Evolutionary conservation across 2,797 vertebrate species (phyloP).

Genomic region (Siniperca obscura): DNA sequence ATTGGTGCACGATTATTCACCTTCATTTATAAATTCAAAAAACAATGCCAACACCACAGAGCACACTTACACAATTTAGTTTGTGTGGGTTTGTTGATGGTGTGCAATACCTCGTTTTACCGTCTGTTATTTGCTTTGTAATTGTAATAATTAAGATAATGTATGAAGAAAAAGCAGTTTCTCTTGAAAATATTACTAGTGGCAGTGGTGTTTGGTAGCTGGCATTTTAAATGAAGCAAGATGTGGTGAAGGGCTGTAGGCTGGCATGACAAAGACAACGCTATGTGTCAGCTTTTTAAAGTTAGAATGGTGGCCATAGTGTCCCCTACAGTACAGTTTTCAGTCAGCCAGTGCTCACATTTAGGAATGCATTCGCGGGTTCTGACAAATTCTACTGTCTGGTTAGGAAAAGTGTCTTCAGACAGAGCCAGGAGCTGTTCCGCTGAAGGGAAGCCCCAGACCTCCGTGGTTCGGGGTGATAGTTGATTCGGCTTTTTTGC

Average conservation of each 20-base stretch:
- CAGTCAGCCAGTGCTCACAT: background rate
- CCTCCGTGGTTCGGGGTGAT: background rate
- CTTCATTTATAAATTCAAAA: background rate
- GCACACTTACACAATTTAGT: background rate
- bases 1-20: background rate
- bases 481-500: background rate
- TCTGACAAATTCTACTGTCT: background rate
- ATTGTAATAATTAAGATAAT: background rate
- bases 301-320: background rate
- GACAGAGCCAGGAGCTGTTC: background rate
- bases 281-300: background rate
- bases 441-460: background rate
- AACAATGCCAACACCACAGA: background rate
- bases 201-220: background rate
- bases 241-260: background rate
- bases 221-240: constrained; percentile 13
- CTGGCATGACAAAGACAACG: background rate
- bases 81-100: background rate
- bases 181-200: background rate
- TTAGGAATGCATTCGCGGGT: background rate
- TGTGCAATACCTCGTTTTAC: too few relatives aligned
- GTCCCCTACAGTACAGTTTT: background rate
- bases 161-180: too few relatives aligned
- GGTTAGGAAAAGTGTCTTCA: background rate
- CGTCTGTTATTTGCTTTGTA: background rate